Evolutionary conservation across 2,888 invertebrate genomes (phyloP).

Genomic region (Apodemia hepburni): DNA sequence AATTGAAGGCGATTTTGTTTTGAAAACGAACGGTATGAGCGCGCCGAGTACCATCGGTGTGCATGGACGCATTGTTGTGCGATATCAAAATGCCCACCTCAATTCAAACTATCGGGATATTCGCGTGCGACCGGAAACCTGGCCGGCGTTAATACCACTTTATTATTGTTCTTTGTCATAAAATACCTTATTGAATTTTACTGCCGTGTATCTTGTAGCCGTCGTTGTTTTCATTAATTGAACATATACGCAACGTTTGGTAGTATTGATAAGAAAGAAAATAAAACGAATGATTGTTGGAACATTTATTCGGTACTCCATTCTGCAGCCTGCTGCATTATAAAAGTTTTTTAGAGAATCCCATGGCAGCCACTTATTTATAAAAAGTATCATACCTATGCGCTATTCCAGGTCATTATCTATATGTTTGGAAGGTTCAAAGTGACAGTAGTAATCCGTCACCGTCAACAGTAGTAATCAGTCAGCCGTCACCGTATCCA

Average conservation of each 20-base stretch:
- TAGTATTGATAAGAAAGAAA: neutral
- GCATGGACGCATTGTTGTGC: slow-evolving; percentile 60
- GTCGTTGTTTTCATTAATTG: neutral
- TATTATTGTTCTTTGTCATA: slow-evolving; percentile 39
- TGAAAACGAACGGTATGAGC: slow-evolving; percentile 61
- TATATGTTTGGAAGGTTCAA: too few relatives aligned
- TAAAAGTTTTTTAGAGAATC: too few relatives aligned
- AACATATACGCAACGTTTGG: neutral
- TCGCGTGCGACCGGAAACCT: slow-evolving; percentile 59
- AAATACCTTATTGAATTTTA: slow-evolving; percentile 15
- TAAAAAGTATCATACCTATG: too few relatives aligned
- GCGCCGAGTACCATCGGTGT: slow-evolving; percentile 44
- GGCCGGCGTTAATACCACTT: slow-evolving; percentile 36
- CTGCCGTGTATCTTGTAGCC: slow-evolving; percentile 2
- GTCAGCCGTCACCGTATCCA: too few relatives aligned
- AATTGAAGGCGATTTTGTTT: slow-evolving; percentile 67
- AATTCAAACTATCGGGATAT: slow-evolving; percentile 46
- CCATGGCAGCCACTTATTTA: too few relatives aligned
- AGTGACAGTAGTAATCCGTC: too few relatives aligned
- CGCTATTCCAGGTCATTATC: too few relatives aligned
- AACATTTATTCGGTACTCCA: neutral
- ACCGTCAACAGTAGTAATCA: too few relatives aligned
- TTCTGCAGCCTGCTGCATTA: too few relatives aligned
- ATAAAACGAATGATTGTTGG: neutral
- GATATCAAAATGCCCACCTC: slow-evolving; percentile 51